Evolutionary conservation across 2,113 vertebrate species (phyloP).

Genomic region (Naja naja): DNA sequence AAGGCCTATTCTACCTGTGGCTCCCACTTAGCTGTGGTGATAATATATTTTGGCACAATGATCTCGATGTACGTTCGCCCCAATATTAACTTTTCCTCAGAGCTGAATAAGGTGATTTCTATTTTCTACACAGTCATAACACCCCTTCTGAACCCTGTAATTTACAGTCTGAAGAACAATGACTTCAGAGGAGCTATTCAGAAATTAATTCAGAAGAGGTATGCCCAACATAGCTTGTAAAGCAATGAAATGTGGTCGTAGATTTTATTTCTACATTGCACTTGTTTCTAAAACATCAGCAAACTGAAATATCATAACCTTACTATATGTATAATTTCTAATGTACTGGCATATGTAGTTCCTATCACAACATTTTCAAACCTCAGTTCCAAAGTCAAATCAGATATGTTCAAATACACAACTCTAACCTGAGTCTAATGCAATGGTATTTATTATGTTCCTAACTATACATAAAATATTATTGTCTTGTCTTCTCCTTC

Average conservation of each 20-base stretch:
- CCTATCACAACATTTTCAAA: neutral
- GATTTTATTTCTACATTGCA: neutral
- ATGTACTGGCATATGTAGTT: neutral
- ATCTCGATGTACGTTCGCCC: constrained; percentile 59
- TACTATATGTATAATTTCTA: neutral
- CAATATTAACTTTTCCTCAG: constrained; percentile 27
- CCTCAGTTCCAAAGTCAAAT: neutral
- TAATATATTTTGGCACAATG: constrained; percentile 60
- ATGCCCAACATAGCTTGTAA: neutral
- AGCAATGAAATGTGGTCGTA: neutral
- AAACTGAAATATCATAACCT: neutral
- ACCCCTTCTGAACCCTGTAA: constrained; percentile 54
- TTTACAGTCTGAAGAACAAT: constrained; percentile 61
- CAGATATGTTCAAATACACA: neutral
- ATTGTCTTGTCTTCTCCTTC: neutral
- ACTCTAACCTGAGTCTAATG: neutral
- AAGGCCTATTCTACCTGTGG: constrained; percentile 56
- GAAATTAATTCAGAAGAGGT: constrained; percentile 4
- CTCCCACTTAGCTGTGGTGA: constrained; percentile 55
- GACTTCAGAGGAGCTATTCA: constrained; percentile 47
- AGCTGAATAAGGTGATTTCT: constrained; percentile 53
- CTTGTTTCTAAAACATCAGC: neutral
- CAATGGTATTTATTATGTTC: neutral
- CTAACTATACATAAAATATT: neutral
- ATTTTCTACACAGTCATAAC: constrained; percentile 60